Percentiles rank a stretch among this genome's conserved stretches.
phyloP scores from a whole-genome alignment of 1,140 invertebrate species.

The Aphis gossypii region DNA sequence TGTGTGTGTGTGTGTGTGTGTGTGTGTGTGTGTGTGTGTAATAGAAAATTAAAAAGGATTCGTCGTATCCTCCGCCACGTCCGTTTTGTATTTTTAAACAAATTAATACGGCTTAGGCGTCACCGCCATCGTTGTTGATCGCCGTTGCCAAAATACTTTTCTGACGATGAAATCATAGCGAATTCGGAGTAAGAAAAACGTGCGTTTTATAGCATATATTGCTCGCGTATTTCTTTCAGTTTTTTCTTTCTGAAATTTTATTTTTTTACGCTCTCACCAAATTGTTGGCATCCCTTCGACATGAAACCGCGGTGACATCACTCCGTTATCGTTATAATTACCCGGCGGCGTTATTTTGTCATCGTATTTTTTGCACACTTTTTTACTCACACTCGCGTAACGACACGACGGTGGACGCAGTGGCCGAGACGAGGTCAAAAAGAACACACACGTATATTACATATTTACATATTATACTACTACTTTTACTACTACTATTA shows the following conservation, averaged over 20 bases:
- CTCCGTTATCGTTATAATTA: slow-evolving; percentile 40
- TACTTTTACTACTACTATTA: not conserved
- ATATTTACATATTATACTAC: not conserved
- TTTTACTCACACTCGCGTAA: not conserved
- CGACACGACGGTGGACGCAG: not conserved
- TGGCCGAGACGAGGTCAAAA: not conserved
- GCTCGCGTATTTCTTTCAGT: not conserved
- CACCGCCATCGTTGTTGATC: not conserved
- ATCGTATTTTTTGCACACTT: not conserved
- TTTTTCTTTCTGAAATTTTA: not conserved
- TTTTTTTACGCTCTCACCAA: not conserved
- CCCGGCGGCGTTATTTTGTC: slow-evolving; percentile 28
- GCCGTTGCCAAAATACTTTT: slow-evolving; percentile 39
- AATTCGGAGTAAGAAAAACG: not conserved
- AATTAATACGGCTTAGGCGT: not conserved
- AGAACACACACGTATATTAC: not conserved
- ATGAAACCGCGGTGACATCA: slow-evolving; percentile 27
- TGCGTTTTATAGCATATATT: not conserved
- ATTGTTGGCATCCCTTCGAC: slow-evolving; percentile 9
- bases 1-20: no score
- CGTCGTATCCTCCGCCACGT: not conserved
- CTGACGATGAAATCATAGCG: slow-evolving; percentile 16
- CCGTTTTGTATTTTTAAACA: slow-evolving; percentile 32
- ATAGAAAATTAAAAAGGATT: not conserved
- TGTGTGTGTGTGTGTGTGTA: no score